These are phyloP conservation scores for Perca schrenkii DNA, from an alignment of 2,113 vertebrate species.

Conservation along the genomic window DNA sequence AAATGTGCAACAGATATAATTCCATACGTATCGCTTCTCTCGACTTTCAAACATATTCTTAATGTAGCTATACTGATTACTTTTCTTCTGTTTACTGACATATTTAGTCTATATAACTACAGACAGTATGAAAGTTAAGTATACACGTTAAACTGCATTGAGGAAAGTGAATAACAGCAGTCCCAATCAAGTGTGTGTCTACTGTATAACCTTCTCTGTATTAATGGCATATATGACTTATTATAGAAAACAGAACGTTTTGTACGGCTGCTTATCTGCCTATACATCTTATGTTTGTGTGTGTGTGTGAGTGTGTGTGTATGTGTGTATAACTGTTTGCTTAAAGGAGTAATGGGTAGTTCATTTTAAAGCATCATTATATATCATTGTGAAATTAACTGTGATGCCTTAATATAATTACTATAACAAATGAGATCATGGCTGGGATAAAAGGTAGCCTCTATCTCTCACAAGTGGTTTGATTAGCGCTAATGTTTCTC, in stretches of 20 bases:
- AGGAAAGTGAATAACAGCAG: constrained; percentile 1
- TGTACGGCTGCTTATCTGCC: background rate
- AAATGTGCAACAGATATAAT: constrained; percentile 22
- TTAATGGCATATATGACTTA: constrained; percentile 11
- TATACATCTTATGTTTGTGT: background rate
- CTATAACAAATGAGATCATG: constrained; percentile 56
- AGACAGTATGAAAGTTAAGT: background rate
- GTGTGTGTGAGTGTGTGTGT: background rate
- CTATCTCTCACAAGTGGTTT: constrained; percentile 29
- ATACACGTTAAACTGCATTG: background rate
- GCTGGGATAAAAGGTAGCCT: constrained; percentile 37
- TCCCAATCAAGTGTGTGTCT: background rate
- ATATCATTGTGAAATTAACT: constrained; percentile 63
- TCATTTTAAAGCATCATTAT: constrained; percentile 44
- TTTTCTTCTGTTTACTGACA: constrained; percentile 18
- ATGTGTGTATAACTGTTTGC: constrained; percentile 8
- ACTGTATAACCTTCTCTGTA: background rate
- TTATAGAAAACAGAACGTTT: background rate
- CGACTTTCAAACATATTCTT: constrained; percentile 21
- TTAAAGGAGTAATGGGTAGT: constrained; percentile 46
- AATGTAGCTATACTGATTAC: constrained; percentile 15
- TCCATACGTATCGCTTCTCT: constrained; percentile 18
- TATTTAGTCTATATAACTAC: background rate
- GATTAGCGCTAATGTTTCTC: constrained; percentile 52
- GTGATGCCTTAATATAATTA: constrained; percentile 61